Conservation (phyloP, 2,888 invertebrate genomes). For the Sarcophaga subvicina region DNA sequence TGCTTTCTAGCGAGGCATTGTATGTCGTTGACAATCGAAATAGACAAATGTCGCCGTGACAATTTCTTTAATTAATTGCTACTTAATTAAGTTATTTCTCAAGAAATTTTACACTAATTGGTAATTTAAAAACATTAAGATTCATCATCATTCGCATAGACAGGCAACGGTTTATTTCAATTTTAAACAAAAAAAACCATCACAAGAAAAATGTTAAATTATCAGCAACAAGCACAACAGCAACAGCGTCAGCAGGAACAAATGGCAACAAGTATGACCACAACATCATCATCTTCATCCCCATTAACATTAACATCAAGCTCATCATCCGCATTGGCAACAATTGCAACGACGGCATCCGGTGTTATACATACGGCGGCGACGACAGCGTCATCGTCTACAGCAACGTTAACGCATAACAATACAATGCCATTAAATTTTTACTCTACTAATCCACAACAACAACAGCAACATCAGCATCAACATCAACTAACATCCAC, state of each 20-base stretch:
- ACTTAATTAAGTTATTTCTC: slow-evolving; percentile 70
- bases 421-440: slow-evolving; percentile 54
- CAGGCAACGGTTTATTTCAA: slow-evolving; percentile 39
- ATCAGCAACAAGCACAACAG: slow-evolving; percentile 71
- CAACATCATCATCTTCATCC: slow-evolving; percentile 22
- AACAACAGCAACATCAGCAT: slow-evolving; percentile 34
- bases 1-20: background rate
- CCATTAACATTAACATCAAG: slow-evolving; percentile 3
- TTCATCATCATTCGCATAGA: background rate
- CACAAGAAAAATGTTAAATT: slow-evolving; percentile 74
- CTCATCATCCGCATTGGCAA: slow-evolving; percentile 15
- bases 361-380: background rate
- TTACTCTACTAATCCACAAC: slow-evolving; percentile 46
- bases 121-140: slow-evolving; percentile 49
- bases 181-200: slow-evolving; percentile 10
- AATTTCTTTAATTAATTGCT: slow-evolving; percentile 73
- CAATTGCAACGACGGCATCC: slow-evolving; percentile 30
- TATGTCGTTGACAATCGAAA: slow-evolving; percentile 70
- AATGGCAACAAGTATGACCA: slow-evolving; percentile 54
- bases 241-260: slow-evolving; percentile 48
- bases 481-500: slow-evolving; percentile 34
- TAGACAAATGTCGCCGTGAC: slow-evolving; percentile 65
- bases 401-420: slow-evolving; percentile 30
- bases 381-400: slow-evolving; percentile 13
- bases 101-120: slow-evolving; percentile 60